Base-by-base conservation (phyloP, 2,113 vertebrate genomes). In the Brienomyrus brachyistius region DNA sequence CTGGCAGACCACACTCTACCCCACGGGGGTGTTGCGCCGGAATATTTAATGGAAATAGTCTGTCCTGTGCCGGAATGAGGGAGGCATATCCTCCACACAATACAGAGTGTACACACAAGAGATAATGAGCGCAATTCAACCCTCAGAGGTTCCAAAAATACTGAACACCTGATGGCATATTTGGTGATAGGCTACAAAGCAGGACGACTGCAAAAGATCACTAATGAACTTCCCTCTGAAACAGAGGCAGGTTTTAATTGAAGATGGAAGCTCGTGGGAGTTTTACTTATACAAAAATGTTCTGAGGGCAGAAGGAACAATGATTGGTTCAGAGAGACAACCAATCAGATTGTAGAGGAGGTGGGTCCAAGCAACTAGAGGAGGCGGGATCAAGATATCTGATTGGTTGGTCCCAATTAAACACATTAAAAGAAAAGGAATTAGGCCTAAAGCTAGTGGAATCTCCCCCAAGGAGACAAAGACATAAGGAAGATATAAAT, bases 401-500 rank as follows among this genome's bases (percentile, higher is more conserved):
- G 11, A 51, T 54, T 54, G 52, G 17, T 54, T 54, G 52, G 17
- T 54, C 52, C 52, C 52, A 21, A 4, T 4, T 21, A 62, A 50
- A 15, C n/a, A 5, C 89, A 21, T 31, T n/a, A 52, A 27, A 89
- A 54, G 27, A 45, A 4, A 56, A n/a, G 21, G 50, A 6, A 84
- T 83, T 48, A 70, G 62, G 62, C 27, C 27, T 70, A 9, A 1
- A 48, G 56, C 13, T 62, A 52, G 48, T 47, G 21, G 50, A 56
- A 87, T 9, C 35, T 85, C 80, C 52, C 48, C 77, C 40, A 43
- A 85, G 62, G n/a, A 54, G 52, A 50, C 70, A 82, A 35, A 91
- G 35, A 87, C 10, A 88, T 88, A 86, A 90, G 88, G 56, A 35
- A 91, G 35, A 87, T 19, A 88, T 88, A 86, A 90, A 89, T 90